Base-by-base conservation (phyloP, 2,888 invertebrate genomes). In the Dioctria rufipes region DNA sequence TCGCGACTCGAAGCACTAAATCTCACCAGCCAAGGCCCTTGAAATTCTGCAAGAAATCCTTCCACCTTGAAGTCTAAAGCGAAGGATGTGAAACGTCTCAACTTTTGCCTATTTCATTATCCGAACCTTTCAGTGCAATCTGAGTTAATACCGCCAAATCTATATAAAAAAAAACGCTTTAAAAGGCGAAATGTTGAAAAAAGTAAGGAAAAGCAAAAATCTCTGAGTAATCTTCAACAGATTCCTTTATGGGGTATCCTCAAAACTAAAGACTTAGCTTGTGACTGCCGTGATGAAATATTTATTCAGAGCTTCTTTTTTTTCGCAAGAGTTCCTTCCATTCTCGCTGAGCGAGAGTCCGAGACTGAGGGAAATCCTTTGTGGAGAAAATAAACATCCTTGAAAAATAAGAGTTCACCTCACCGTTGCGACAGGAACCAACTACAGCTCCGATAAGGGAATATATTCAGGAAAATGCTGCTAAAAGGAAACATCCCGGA, bases 371-470 rank as follows among this genome's bases (percentile, higher is more conserved):
- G 39, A 73, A 73, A 73, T 73, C 73, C 58, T 73, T 73, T 73
- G 73, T 73, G 73, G 58, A 73, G 73, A 73, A 73, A 73, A 73
- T 73, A 73, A 73, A 73, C 73, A 73, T 73, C 58, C 60, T 73
- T 42, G 73, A 73, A 73, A 54, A 58, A 73, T 73, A 73, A 73
- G 73, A 58, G 73, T 37, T 77, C 77, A 63, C 77, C 61, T 77
- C 77, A 63, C 77, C 61, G 49, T 77, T 73, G 73, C 54, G 73
- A 73, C 73, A 73, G 54, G 51, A 40, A 51, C 13, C 3, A 37
- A 37, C 71, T 71, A 37, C 6, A 40, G 42, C 73, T 60, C 13
- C 43, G 43, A n/a, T 73, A 13, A 54, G 54, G 5, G 43, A n/a
- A 73, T 43, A 73, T 42, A 77, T 37, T 39, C 46, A 77, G 63